Conservation (phyloP, 2,888 invertebrate genomes). For the Buathra laborator region DNA sequence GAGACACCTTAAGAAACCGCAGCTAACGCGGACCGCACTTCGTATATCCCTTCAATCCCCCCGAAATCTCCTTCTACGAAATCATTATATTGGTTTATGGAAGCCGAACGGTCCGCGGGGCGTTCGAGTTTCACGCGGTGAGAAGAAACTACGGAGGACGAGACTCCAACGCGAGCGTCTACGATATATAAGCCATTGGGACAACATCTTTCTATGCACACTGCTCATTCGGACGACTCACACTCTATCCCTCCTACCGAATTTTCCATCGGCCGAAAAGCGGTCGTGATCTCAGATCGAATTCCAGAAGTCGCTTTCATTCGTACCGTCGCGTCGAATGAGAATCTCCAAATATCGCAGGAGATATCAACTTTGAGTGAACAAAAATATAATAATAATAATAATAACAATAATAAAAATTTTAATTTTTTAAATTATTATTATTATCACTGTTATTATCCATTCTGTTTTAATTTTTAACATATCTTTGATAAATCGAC, state of each 20-base stretch:
- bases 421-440: too few species aligned
- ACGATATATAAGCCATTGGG: conserved; percentile 37
- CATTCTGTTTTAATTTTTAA: too few species aligned
- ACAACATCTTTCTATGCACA: conserved; percentile 34
- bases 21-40: conserved; percentile 48
- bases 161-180: not conserved
- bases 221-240: conserved; percentile 24
- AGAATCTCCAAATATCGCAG: not conserved
- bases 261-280: conserved; percentile 42
- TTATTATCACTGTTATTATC: too few species aligned
- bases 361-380: not conserved
- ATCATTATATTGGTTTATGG: conserved; percentile 71
- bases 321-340: not conserved
- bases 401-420: too few species aligned
- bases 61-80: conserved; percentile 64
- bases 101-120: conserved; percentile 42
- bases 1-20: conserved; percentile 12
- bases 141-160: conserved; percentile 26
- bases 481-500: too few species aligned
- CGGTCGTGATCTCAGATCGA: conserved; percentile 46
- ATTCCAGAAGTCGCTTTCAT: conserved; percentile 56
- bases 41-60: conserved; percentile 58
- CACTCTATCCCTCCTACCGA: not conserved
- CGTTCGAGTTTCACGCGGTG: conserved; percentile 59
- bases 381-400: not conserved